These are phyloP conservation scores for Macroglossus sobrinus DNA, from an alignment of 2,113 vertebrate species.

Conservation along the genomic window DNA sequence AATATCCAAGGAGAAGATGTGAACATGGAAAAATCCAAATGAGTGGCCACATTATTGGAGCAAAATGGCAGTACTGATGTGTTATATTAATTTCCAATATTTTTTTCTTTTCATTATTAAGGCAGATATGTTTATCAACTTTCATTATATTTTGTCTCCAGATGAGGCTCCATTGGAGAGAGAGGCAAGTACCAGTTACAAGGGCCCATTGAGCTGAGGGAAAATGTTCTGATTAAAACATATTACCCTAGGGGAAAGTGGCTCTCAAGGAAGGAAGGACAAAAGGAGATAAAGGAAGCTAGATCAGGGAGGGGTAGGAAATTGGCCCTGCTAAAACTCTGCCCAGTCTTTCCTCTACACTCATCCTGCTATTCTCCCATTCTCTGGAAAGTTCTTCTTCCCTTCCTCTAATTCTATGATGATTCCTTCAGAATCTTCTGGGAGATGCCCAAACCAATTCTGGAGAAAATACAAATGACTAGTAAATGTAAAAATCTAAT, in stretches of 20 bases:
- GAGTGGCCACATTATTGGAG: neutral
- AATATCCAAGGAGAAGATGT: neutral
- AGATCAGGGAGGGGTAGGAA: neutral
- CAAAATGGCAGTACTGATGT: neutral
- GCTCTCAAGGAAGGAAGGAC: neutral
- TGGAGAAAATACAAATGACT: neutral
- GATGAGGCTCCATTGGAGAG: neutral
- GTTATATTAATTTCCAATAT: neutral
- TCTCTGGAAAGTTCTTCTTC: neutral
- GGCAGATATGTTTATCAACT: neutral
- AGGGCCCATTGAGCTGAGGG: neutral
- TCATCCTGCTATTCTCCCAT: neutral
- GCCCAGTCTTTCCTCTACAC: neutral
- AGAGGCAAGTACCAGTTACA: neutral
- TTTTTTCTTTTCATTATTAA: neutral
- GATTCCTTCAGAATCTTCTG: neutral
- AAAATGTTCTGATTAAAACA: neutral
- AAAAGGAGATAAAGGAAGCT: neutral
- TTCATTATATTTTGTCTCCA: neutral
- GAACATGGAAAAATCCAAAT: neutral
- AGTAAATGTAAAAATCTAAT: neutral
- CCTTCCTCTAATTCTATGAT: neutral
- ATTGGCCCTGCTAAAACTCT: too few species aligned
- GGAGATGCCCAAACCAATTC: neutral
- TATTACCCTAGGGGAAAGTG: neutral